Base-by-base conservation (phyloP, 1,140 invertebrate genomes). In the Pemphigus obesinymphae region DNA sequence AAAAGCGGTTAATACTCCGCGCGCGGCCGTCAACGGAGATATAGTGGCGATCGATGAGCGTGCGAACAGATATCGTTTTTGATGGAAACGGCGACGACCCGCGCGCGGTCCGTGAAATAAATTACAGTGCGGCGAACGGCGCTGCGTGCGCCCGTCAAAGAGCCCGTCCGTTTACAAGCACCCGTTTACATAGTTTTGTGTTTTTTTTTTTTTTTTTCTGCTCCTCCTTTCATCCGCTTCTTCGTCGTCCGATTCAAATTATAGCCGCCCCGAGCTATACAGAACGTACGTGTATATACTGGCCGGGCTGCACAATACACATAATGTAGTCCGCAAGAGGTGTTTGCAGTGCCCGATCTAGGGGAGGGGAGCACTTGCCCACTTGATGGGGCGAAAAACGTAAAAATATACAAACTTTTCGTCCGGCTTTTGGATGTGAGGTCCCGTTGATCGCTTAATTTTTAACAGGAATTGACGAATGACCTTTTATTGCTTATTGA, bases 41-140 rank as follows among this genome's bases (percentile, higher is more conserved):
- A n/a, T n/a, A 45, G 68, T 45, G 68, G 40, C 68, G 40, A 70
- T 70, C 68, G 68, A 70, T 45, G 68, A 70, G 68, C 68, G 68
- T 70, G 68, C 68, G 68, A 70, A 70, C 68, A 70, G 68, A 29
- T 70, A 70, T 70, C 68, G 68, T 70, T 45, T n/a, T 70, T 26
- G 68, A 45, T 43, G 68, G 68, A 70, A 70, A 70, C 40, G 68
- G 20, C 23, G 20, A 70, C 40, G 37, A 23, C 20, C 31, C 7
- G 50, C 50, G 45, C 15, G 8, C n/a, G 13, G 37, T 10, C n/a
- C 23, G 37, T 45, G 40, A 70, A 45, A 70, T 45, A 70, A 45
- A 70, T 45, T 43, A 70, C 6, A 40, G 66, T 40, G 37, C 66
- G 10, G 66, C 66, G 20, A n/a, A 68, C 63, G n/a, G 10, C 17